Base-by-base conservation (phyloP, 1,140 invertebrate species). In the Drosophila punjabiensis region DNA sequence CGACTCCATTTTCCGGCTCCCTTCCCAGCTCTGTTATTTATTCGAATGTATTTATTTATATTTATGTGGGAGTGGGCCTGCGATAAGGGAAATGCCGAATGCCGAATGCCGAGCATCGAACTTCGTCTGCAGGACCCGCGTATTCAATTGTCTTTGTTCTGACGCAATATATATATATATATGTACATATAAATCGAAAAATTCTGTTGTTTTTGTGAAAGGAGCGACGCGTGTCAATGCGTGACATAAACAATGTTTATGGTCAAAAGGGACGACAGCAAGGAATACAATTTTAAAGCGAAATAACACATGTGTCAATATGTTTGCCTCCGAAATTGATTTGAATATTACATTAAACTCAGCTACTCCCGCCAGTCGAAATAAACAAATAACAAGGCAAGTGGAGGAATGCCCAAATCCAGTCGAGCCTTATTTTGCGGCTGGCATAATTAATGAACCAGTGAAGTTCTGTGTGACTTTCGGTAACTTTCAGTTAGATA, bases 141-240 rank as follows among this genome's bases (percentile, higher is more conserved):
- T 70, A 74, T 75, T 75, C 71, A 74, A 75, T 74, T 75, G 71
- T 74, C 52, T 43, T 59, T 75, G 47, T 16, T 6, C 35, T 43
- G 58, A 59, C 20, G 30, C 30, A n/a, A 20, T 45, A 62, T 37
- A 16, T 35, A 55, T 45, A 35, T 66, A 79, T 28, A 58, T 28
- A 64, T 64, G 62, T 67, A 79, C 69, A 85, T 89, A 89, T 89
- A 84, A 88, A 88, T 88, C 74, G 84, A 89, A 81, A 78, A 79
- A 58, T 89, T 75, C 63, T 63, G 55, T 50, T 74, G 43, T 41
- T 56, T 32, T 45, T 43, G 61, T 37, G 59, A 45, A 68, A 70
- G 52, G 35, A 41, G 64, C 50, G 63, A 76, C 45, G 78, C 69
- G 73, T 81, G 71, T 79, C 85, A 78, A 63, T 45, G 65, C 64